phyloP scores from a whole-genome alignment of 2,888 invertebrate species.

The Gonocerus acuteangulatus region DNA sequence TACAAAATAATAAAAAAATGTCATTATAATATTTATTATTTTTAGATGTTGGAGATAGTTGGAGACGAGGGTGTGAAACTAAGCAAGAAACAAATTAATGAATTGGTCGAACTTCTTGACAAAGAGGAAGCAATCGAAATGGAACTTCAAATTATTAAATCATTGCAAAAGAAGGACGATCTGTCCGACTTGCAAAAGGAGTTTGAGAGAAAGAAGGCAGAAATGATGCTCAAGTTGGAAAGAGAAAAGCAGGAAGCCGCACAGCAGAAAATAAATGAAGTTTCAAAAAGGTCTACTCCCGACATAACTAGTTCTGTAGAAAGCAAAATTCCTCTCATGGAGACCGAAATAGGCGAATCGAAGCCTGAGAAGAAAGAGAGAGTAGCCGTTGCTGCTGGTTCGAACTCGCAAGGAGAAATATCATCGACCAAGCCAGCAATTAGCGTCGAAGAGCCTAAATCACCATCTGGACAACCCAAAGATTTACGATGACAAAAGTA shows the following conservation, averaged over 20 bases:
- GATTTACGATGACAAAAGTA: slow-evolving; percentile 19
- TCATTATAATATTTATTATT: no score
- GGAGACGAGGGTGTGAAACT: slow-evolving; percentile 86
- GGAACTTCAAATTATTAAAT: slow-evolving; percentile 74
- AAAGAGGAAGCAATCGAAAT: slow-evolving; percentile 81
- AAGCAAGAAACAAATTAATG: slow-evolving; percentile 73
- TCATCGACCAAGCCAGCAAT: slow-evolving; percentile 1
- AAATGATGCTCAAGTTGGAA: neutral
- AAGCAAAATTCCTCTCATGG: neutral
- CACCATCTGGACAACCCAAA: slow-evolving; percentile 4
- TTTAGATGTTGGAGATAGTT: slow-evolving; percentile 80
- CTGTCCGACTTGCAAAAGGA: neutral
- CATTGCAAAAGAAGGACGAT: slow-evolving; percentile 41
- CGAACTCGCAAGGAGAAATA: neutral
- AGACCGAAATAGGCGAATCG: neutral
- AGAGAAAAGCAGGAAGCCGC: neutral
- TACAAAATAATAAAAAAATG: no score
- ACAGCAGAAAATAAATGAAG: neutral
- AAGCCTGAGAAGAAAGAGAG: neutral
- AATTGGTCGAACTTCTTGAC: slow-evolving; percentile 74
- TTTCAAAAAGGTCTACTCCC: neutral
- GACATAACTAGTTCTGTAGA: neutral
- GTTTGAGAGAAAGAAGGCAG: slow-evolving; percentile 11
- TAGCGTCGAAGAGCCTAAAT: slow-evolving; percentile 10
- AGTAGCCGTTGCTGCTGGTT: neutral